Percentiles rank a stretch among this genome's conserved stretches.
These are phyloP conservation scores for Cercocebus atys DNA, from an alignment of 2,113 vertebrate genomes.

Conservation along the genomic window DNA sequence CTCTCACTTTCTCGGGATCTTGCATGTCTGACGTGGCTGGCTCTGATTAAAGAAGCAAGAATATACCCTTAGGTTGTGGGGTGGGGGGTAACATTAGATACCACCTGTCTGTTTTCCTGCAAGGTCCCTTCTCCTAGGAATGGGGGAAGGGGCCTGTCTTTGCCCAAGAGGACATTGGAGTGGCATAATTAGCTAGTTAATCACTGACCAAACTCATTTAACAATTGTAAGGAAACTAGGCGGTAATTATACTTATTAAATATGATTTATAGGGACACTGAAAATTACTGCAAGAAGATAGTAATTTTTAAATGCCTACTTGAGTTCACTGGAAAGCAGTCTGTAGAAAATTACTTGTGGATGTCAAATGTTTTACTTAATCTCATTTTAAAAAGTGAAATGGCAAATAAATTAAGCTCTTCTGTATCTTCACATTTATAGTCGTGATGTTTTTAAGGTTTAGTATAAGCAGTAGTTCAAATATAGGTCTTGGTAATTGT, in stretches of 20 bases:
- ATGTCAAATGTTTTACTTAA: background rate
- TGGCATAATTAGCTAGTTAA: background rate
- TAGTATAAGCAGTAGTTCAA: background rate
- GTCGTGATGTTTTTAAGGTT: background rate
- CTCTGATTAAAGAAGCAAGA: slow-evolving; percentile 72
- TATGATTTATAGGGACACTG: background rate
- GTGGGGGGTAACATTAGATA: background rate
- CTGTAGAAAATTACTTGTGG: background rate
- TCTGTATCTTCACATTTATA: background rate
- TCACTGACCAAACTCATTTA: background rate
- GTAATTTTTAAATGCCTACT: background rate
- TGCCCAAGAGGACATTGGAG: background rate
- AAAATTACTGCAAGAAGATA: background rate
- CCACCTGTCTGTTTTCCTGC: background rate
- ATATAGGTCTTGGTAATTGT: background rate
- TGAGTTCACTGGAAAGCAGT: background rate
- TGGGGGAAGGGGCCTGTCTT: background rate
- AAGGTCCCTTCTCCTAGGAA: background rate
- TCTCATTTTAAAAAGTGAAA: slow-evolving; percentile 12
- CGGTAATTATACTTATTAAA: background rate
- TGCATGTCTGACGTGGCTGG: background rate
- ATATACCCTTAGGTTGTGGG: background rate
- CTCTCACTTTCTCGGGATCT: slow-evolving; percentile 76
- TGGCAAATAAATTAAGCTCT: background rate
- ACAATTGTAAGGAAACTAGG: background rate